Conservation (phyloP, 2,888 invertebrate species). For the Temnothorax rugatulus region DNA sequence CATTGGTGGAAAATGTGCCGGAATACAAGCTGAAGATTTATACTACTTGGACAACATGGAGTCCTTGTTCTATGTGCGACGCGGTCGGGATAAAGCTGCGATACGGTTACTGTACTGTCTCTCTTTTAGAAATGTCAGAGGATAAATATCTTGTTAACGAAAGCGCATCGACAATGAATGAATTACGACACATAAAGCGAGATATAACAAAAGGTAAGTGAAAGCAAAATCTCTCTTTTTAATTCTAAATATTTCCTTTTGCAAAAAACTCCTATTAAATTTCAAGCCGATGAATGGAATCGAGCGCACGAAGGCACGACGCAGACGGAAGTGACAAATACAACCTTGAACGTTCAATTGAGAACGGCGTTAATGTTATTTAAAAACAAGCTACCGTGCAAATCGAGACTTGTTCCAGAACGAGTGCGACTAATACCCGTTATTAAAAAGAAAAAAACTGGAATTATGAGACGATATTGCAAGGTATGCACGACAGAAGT, state of each 20-base stretch:
- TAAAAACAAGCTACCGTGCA: conserved; percentile 88
- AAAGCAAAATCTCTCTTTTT: neutral
- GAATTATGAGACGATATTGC: conserved; percentile 88
- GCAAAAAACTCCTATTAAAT: neutral
- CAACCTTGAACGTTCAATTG: conserved; percentile 46
- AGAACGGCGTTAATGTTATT: conserved; percentile 81
- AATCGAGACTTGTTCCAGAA: conserved; percentile 87
- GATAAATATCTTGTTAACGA: conserved; percentile 44
- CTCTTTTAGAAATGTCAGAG: conserved; percentile 60
- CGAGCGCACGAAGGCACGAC: neutral
- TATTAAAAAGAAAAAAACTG: conserved; percentile 86
- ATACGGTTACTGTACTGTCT: conserved; percentile 88
- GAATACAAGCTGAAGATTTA: conserved; percentile 85
- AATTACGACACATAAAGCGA: neutral
- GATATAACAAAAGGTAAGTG: neutral
- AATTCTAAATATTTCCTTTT: too few relatives aligned
- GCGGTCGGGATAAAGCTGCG: conserved; percentile 88
- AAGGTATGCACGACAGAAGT: conserved; percentile 82
- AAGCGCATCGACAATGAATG: neutral
- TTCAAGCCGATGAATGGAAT: conserved; percentile 36
- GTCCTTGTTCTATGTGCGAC: conserved; percentile 89
- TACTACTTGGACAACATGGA: conserved; percentile 90
- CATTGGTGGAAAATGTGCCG: conserved; percentile 75
- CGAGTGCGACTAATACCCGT: conserved; percentile 83
- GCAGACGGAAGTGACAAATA: neutral